Percentiles rank a stretch among this genome's conserved stretches.
Conservation (phyloP, 1,140 invertebrate species). For the Lepeophtheirus salmonis region DNA sequence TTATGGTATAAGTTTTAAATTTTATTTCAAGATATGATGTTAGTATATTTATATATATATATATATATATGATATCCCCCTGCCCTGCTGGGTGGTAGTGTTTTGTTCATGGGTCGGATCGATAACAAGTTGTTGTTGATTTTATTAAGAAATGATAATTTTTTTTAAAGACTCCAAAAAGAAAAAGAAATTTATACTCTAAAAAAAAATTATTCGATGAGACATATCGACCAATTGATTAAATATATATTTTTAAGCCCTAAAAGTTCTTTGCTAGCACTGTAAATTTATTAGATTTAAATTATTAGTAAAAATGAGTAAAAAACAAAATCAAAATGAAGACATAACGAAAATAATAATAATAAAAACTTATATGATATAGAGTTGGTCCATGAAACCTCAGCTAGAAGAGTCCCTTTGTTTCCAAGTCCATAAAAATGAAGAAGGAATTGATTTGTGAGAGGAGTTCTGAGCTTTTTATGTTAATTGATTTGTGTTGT, state of each 20-base stretch:
- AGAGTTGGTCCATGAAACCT: neutral
- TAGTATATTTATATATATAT: neutral
- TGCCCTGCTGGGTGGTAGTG: neutral
- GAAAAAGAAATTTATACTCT: neutral
- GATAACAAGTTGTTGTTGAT: neutral
- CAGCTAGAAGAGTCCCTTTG: neutral
- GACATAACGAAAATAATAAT: neutral
- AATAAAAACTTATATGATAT: neutral
- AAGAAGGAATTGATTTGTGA: too few relatives aligned
- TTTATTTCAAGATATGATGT: too few relatives aligned
- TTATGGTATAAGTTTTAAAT: too few relatives aligned
- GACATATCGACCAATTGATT: neutral
- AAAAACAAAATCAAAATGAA: neutral
- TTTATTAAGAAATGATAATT: neutral
- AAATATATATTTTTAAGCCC: neutral
- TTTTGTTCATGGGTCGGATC: neutral
- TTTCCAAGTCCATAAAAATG: too few relatives aligned
- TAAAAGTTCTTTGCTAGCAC: neutral
- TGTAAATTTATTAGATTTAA: neutral
- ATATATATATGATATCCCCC: neutral
- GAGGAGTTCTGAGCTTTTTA: too few relatives aligned
- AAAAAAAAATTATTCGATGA: neutral
- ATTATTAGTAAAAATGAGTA: neutral
- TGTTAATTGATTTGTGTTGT: too few relatives aligned
- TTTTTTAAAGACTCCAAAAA: slow-evolving; percentile 9